Evolutionary conservation across 2,888 invertebrate species (phyloP).

Genomic region (Latheticus oryzae): DNA sequence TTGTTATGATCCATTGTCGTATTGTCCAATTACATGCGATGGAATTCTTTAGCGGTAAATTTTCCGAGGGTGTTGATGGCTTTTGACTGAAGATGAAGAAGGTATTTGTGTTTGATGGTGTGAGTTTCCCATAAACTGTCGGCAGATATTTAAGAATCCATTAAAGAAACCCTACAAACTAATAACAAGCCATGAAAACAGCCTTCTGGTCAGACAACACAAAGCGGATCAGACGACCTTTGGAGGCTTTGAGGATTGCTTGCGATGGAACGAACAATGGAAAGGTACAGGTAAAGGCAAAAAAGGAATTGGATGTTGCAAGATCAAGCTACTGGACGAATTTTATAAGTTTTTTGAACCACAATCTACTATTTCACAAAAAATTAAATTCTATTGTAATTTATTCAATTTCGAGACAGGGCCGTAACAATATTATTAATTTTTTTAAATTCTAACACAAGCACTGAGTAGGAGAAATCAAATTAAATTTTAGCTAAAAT

Average conservation of each 20-base stretch:
- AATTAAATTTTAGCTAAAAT: no score
- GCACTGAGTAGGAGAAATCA: no score
- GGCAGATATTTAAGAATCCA: slow-evolving; percentile 62
- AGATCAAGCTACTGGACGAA: no score
- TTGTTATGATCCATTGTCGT: slow-evolving; percentile 26
- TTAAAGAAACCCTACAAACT: slow-evolving; percentile 60
- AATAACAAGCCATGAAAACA: slow-evolving; percentile 59
- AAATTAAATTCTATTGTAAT: no score
- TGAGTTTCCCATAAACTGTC: slow-evolving; percentile 57
- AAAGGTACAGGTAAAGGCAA: slow-evolving; percentile 30
- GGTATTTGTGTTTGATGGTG: no score
- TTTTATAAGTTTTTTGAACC: no score
- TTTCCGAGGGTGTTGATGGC: slow-evolving; percentile 51
- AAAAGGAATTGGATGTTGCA: no score
- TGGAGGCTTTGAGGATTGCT: slow-evolving; percentile 17
- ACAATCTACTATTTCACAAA: no score
- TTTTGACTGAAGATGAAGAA: slow-evolving; percentile 51
- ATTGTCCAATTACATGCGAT: slow-evolving; percentile 18
- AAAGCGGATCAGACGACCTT: slow-evolving; percentile 33
- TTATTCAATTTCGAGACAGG: no score
- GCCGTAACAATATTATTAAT: no score
- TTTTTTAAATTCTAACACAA: no score
- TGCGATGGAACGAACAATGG: slow-evolving; percentile 14
- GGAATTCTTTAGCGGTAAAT: slow-evolving; percentile 35
- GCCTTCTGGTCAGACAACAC: slow-evolving; percentile 46